phyloP scores from a whole-genome alignment of 2,888 invertebrate genomes.

The Drosophila parthenogenetica region DNA sequence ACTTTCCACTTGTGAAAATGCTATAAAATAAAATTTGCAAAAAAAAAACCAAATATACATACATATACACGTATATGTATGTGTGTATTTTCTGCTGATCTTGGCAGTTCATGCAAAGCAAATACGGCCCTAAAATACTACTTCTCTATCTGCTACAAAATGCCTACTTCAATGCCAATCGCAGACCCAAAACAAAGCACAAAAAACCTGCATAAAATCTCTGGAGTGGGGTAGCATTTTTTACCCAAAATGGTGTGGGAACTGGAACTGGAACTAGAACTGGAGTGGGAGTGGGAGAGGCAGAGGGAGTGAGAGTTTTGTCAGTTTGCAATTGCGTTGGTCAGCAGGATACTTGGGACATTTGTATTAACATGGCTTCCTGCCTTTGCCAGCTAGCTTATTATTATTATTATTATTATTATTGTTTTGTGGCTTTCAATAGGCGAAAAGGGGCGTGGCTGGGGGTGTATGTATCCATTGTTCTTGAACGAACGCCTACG shows the following conservation, averaged over 20 bases:
- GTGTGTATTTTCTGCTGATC: slow-evolving; percentile 75
- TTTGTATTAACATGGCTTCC: slow-evolving; percentile 79
- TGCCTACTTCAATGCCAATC: slow-evolving; percentile 6
- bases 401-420: slow-evolving; percentile 74
- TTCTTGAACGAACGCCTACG: slow-evolving; percentile 58
- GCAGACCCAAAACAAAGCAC: slow-evolving; percentile 16
- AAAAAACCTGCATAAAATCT: slow-evolving; percentile 61
- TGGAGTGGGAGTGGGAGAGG: background rate
- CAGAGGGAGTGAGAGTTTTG: slow-evolving; percentile 19
- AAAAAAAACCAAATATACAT: slow-evolving; percentile 35
- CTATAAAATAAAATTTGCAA: slow-evolving; percentile 81
- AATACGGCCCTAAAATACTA: slow-evolving; percentile 48
- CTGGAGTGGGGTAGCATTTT: background rate
- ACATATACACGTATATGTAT: too few relatives aligned
- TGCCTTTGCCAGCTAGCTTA: slow-evolving; percentile 51
- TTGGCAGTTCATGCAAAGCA: slow-evolving; percentile 77
- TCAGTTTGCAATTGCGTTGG: slow-evolving; percentile 78
- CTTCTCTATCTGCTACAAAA: background rate
- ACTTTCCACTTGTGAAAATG: slow-evolving; percentile 79
- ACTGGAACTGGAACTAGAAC: too few relatives aligned
- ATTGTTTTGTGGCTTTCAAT: slow-evolving; percentile 70
- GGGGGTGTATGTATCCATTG: slow-evolving; percentile 39
- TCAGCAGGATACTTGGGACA: slow-evolving; percentile 72
- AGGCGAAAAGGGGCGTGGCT: background rate
- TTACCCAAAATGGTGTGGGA: too few relatives aligned